Evolutionary conservation across 2,888 invertebrate genomes (phyloP).

Genomic region (Drosophila flavopinicola): DNA sequence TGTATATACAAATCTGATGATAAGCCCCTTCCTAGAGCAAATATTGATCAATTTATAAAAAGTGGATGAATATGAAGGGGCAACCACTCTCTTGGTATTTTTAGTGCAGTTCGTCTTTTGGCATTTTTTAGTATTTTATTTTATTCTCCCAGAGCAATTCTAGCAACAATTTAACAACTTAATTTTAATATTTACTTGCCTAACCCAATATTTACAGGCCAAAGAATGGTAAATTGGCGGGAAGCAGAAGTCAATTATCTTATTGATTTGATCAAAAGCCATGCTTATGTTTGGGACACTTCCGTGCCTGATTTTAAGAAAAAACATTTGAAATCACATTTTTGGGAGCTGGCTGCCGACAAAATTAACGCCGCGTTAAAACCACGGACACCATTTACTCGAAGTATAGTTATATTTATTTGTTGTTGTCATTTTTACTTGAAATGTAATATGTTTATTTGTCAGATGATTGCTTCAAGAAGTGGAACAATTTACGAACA

Average conservation of each 20-base stretch:
- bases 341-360: conserved; percentile 35
- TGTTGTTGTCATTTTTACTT: neutral
- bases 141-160: neutral
- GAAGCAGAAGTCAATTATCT: conserved; percentile 41
- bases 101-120: neutral
- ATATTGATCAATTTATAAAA: neutral
- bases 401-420: conserved; percentile 16
- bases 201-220: conserved; percentile 8
- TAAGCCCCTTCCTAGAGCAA: neutral
- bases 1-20: neutral
- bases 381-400: conserved; percentile 28
- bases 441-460: neutral
- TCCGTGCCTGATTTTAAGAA: conserved; percentile 31
- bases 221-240: conserved; percentile 35
- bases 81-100: neutral
- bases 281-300: conserved; percentile 34
- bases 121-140: neutral
- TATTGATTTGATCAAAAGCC: conserved; percentile 33
- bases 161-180: no score
- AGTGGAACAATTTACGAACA: conserved; percentile 41
- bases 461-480: conserved; percentile 37
- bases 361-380: conserved; percentile 25
- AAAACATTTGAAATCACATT: conserved; percentile 29
- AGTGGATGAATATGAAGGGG: neutral
- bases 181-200: neutral